Conservation (phyloP, 2,113 vertebrate species). For the Brachypteracias leptosomus region DNA sequence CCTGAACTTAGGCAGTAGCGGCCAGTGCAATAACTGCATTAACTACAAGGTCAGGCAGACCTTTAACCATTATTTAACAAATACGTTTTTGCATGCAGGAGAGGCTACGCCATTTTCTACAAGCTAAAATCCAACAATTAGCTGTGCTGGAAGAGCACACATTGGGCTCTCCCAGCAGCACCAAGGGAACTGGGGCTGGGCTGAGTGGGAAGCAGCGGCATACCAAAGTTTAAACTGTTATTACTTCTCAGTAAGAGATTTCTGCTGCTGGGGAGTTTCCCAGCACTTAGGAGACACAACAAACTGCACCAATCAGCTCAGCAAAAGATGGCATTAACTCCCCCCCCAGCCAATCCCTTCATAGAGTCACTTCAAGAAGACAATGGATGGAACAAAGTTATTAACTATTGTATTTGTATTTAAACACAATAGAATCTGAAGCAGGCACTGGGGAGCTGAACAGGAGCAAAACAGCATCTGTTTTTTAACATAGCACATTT, state of each 20-base stretch:
- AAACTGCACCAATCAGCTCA: neutral
- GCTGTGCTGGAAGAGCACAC: neutral
- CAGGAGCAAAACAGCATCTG: constrained; percentile 43
- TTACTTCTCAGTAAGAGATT: neutral
- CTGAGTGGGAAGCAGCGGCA: neutral
- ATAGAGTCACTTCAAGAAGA: neutral
- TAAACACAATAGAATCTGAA: constrained; percentile 15
- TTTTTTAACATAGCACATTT: neutral
- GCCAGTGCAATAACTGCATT: neutral
- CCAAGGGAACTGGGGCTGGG: neutral
- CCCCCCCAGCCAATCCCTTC: neutral
- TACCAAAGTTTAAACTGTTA: neutral
- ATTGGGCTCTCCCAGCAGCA: neutral
- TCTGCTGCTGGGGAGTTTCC: neutral
- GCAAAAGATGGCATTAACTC: neutral
- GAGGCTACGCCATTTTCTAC: neutral
- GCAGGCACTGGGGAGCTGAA: constrained; percentile 6
- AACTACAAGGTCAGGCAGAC: neutral
- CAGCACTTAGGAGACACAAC: neutral
- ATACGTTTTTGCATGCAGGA: neutral
- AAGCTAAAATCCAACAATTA: neutral
- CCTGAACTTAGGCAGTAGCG: neutral
- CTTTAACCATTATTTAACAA: neutral
- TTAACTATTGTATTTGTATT: constrained; percentile 20
- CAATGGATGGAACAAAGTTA: constrained; percentile 25